phyloP scores from a whole-genome alignment of 92 coral and sea anemone genomes.

The Actinostola sp. region DNA sequence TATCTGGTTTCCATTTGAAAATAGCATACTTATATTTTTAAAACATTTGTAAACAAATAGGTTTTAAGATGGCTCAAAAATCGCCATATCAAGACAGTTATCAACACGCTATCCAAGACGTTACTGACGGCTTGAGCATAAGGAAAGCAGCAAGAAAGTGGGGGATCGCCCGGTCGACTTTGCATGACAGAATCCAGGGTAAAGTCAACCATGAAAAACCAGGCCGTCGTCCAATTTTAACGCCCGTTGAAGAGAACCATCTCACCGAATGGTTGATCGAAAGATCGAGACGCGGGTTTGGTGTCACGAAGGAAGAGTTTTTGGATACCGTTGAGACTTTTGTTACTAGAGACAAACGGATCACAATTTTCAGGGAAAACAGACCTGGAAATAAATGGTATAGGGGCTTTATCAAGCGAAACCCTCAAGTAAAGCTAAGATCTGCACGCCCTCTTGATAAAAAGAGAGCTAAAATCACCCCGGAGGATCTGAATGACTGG shows the following conservation, averaged over 20 bases:
- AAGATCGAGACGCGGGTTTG: slow-evolving; percentile 43
- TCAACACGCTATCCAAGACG: too few relatives aligned
- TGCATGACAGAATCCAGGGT: slow-evolving; percentile 45
- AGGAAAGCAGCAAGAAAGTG: slow-evolving; percentile 36
- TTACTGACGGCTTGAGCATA: slow-evolving; percentile 25
- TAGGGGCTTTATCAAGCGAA: slow-evolving; percentile 44
- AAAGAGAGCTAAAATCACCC: slow-evolving; percentile 40
- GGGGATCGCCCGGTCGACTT: slow-evolving; percentile 22
- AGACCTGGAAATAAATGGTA: slow-evolving; percentile 52
- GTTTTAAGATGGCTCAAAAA: too few relatives aligned
- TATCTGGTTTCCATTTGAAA: too few relatives aligned
- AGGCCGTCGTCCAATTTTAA: slow-evolving; percentile 26
- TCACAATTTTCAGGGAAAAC: slow-evolving; percentile 28
- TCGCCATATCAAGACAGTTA: too few relatives aligned
- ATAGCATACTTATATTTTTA: too few relatives aligned
- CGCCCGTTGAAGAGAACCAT: slow-evolving; percentile 23
- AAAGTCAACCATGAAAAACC: slow-evolving; percentile 12
- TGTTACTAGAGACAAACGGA: slow-evolving; percentile 24
- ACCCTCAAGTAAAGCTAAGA: slow-evolving; percentile 32
- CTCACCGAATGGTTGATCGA: slow-evolving; percentile 57
- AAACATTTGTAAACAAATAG: too few relatives aligned
- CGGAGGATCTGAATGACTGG: slow-evolving; percentile 48
- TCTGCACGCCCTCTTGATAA: slow-evolving; percentile 39
- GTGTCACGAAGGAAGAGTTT: slow-evolving; percentile 35
- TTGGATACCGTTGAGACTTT: slow-evolving; percentile 43